A percentile compares a stretch with the other conserved stretches of the same genome.
These are phyloP conservation scores for Cololabis saira DNA, from an alignment of 2,113 vertebrate genomes.

Conservation along the genomic window DNA sequence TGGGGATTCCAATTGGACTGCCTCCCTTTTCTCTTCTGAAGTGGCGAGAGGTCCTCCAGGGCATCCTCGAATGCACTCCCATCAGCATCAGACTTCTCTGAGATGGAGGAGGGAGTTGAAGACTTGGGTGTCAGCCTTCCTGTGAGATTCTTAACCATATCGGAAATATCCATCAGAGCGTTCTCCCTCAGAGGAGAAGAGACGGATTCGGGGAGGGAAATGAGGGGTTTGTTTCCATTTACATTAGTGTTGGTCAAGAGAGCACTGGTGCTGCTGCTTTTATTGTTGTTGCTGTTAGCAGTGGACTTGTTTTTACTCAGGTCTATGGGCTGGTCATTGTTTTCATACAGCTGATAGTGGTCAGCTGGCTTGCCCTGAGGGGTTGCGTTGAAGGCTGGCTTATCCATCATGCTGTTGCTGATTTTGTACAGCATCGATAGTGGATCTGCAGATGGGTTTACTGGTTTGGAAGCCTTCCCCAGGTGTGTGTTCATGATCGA, in stretches of 20 bases:
- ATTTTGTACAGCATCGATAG: conserved; percentile 98
- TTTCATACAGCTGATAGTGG: conserved; percentile 90
- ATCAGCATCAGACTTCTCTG: conserved; percentile 96
- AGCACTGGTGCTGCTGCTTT: conserved; percentile 67
- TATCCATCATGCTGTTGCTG: conserved; percentile 98
- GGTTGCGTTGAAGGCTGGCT: conserved; percentile 88
- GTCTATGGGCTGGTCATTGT: conserved; percentile 95
- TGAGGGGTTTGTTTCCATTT: conserved; percentile 81
- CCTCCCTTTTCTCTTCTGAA: conserved; percentile 96
- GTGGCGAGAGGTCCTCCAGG: conserved; percentile 93
- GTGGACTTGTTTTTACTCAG: conserved; percentile 94
- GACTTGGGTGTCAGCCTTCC: conserved; percentile 98
- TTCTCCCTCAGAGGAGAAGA: conserved; percentile 91
- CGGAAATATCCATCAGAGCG: conserved; percentile 97
- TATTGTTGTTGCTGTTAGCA: conserved; percentile 87
- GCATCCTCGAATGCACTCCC: conserved; percentile 96
- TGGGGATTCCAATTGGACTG: conserved; percentile 99
- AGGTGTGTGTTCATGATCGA: conserved; percentile 99
- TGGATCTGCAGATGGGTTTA: conserved; percentile 92
- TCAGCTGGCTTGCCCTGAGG: conserved; percentile 90
- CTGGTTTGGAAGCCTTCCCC: conserved; percentile 95
- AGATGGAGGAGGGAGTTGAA: conserved; percentile 94
- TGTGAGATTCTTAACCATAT: conserved; percentile 99
- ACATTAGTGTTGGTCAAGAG: conserved; percentile 61
- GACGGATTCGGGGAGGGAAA: conserved; percentile 85